Evolutionary conservation across 1,140 invertebrate genomes (phyloP), one percentile per base, ranked within the genome.

Genomic region (Rhagoletis zephyria): DNA sequence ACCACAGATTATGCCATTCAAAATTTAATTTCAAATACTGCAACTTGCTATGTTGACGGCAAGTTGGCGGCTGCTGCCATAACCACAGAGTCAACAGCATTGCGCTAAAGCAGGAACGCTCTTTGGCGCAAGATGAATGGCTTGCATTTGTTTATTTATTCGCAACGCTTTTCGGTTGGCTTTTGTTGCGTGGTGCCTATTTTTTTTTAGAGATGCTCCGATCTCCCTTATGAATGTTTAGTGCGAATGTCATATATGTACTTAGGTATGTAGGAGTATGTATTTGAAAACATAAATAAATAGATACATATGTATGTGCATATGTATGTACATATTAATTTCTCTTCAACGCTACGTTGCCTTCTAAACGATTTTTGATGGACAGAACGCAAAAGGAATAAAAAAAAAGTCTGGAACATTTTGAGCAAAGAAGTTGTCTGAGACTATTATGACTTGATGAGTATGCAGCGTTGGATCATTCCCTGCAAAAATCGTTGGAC

Each of bases 81-180:
- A 16, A n/a, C 48, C 48, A 10, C 16, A 56, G 74, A 5, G 48
- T 30, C 45, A 1, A 30, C 30, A 81, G 19, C 16, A 81, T 81
- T 59, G 74, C 9, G n/a, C 16, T 51, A 48, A 5, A 30, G n/a
- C n/a, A n/a, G 48, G n/a, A 14, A 48, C 48, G 45, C 45, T 81
- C 74, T 9, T 81, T 81, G 56, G 48, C 74, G 16, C 5, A 59
- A 56, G 51, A 81, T 81, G 48, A 81, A 81, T 81, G n/a, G 45
- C 74, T 81, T 56, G 6, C 56, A n/a, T 19, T 59, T 81, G 74
- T 81, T 59, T 81, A 81, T 81, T 81, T 81, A 81, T 81, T 56
- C 48, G 48, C 67, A 45, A 4, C 64, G 9, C 64, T 59, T 63
- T 63, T 81, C 48, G 74, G 10, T 12, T 48, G 45, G 42, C n/a